phyloP scores from a whole-genome alignment of 2,888 invertebrate genomes.

The Hirtodrosophila cameraria region DNA sequence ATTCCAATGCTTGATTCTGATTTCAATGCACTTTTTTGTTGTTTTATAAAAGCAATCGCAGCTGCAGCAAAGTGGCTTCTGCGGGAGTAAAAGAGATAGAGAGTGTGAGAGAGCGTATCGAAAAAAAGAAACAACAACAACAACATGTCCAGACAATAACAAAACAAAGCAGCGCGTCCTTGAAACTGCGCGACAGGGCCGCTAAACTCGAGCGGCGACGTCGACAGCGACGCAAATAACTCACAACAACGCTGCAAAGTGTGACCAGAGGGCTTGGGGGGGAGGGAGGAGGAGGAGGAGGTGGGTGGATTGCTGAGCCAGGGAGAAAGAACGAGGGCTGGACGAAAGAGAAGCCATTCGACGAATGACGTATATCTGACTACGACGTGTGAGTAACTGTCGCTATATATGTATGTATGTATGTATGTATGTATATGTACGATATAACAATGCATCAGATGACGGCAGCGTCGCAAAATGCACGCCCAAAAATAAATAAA shows the following conservation, averaged over 20 bases:
- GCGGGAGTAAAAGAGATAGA: slow-evolving; percentile 5
- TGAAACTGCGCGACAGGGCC: slow-evolving; percentile 71
- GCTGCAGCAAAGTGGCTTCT: slow-evolving; percentile 23
- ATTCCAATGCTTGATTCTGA: slow-evolving; percentile 60
- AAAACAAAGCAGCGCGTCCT: slow-evolving; percentile 71
- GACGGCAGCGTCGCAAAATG: slow-evolving; percentile 18
- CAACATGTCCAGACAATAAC: slow-evolving; percentile 75
- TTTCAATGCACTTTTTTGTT: slow-evolving; percentile 71
- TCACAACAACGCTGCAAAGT: slow-evolving; percentile 48
- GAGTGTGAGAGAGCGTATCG: slow-evolving; percentile 8
- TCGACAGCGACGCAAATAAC: slow-evolving; percentile 71
- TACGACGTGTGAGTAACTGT: slow-evolving; percentile 45
- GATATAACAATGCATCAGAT: slow-evolving; percentile 22
- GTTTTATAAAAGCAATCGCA: slow-evolving; percentile 28
- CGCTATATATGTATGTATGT: slow-evolving; percentile 8
- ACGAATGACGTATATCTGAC: slow-evolving; percentile 15
- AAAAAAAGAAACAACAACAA: slow-evolving; percentile 27
- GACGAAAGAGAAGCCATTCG: slow-evolving; percentile 10
- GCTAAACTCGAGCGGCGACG: slow-evolving; percentile 64
- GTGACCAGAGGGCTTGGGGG: background rate
- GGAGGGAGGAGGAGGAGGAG: background rate
- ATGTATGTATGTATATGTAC: background rate
- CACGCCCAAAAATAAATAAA: slow-evolving; percentile 28
- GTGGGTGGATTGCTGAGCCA: slow-evolving; percentile 4
- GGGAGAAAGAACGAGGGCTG: slow-evolving; percentile 24